phyloP scores from a whole-genome alignment of 1,140 invertebrate genomes.

The Drosophila subobscura region DNA sequence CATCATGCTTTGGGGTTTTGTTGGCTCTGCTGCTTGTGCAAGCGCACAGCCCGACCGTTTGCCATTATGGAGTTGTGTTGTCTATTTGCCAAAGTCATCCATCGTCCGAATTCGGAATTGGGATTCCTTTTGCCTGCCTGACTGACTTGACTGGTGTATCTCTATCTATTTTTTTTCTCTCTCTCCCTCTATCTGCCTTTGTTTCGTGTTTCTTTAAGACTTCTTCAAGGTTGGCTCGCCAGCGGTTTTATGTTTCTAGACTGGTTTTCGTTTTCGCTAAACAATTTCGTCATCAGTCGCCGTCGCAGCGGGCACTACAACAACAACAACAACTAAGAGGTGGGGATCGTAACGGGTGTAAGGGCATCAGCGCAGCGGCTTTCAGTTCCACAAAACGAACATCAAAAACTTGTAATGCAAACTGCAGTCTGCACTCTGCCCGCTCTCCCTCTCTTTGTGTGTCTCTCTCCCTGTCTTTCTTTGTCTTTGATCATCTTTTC shows the following conservation, averaged over 20 bases:
- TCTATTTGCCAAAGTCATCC: conserved; percentile 52
- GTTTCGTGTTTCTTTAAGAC: conserved; percentile 63
- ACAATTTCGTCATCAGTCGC: conserved; percentile 70
- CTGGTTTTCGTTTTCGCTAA: conserved; percentile 75
- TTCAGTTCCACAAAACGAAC: conserved; percentile 8
- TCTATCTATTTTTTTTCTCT: conserved; percentile 13
- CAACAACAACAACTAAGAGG: conserved; percentile 27
- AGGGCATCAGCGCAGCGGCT: conserved; percentile 12
- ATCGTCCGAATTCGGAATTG: conserved; percentile 41
- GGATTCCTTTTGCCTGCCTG: conserved; percentile 60
- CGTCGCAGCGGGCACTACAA: conserved; percentile 24
- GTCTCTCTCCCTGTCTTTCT: neutral
- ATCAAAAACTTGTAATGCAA: conserved; percentile 54
- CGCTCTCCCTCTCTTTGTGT: conserved; percentile 22
- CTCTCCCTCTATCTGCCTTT: conserved; percentile 13
- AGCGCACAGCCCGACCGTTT: neutral
- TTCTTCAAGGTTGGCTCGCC: conserved; percentile 71
- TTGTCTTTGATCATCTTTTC: conserved; percentile 5
- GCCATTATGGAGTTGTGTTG: conserved; percentile 42
- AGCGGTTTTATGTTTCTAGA: conserved; percentile 68
- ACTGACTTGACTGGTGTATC: conserved; percentile 14
- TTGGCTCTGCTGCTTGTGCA: no score
- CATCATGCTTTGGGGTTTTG: conserved; percentile 20
- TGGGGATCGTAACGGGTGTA: conserved; percentile 21
- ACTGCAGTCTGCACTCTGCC: conserved; percentile 51